phyloP scores from a whole-genome alignment of 2,797 vertebrate species.

The Pseudopleuronectes americanus region DNA sequence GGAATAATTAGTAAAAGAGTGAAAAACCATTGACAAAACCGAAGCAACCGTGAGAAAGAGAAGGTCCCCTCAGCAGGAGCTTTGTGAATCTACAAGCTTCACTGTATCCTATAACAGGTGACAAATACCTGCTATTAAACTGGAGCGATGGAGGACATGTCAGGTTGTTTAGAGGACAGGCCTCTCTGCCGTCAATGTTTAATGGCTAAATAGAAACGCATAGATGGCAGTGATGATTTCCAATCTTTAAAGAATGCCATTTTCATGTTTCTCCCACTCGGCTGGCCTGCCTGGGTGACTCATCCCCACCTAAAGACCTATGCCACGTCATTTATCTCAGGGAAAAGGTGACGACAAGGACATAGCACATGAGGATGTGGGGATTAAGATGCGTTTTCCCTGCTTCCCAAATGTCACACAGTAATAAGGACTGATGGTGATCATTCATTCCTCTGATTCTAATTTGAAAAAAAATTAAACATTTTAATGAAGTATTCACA shows the following conservation, averaged over 20 bases:
- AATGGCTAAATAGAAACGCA: slow-evolving; percentile 58
- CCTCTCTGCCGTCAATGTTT: slow-evolving; percentile 13
- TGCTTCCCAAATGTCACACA: slow-evolving; percentile 64
- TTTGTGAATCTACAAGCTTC: slow-evolving; percentile 42
- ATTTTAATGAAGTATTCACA: slow-evolving; percentile 17
- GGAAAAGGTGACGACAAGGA: slow-evolving; percentile 63
- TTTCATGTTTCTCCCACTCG: slow-evolving; percentile 54
- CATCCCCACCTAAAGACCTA: slow-evolving; percentile 45
- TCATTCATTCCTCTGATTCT: slow-evolving; percentile 35
- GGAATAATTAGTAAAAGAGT: slow-evolving; percentile 39
- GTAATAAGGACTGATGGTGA: slow-evolving; percentile 51
- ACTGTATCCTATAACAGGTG: slow-evolving; percentile 45
- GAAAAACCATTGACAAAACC: slow-evolving; percentile 30
- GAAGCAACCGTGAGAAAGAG: slow-evolving; percentile 26
- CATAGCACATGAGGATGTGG: slow-evolving; percentile 36
- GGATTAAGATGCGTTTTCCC: not conserved
- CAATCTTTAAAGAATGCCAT: slow-evolving; percentile 47
- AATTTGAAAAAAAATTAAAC: slow-evolving; percentile 15
- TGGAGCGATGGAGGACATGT: slow-evolving; percentile 35
- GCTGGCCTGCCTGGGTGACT: slow-evolving; percentile 48
- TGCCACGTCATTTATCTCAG: slow-evolving; percentile 63
- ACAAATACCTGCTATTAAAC: slow-evolving; percentile 43
- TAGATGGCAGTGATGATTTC: slow-evolving; percentile 34
- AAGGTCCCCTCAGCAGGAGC: slow-evolving; percentile 43
- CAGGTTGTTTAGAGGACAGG: slow-evolving; percentile 35